Conservation (phyloP, 2,797 vertebrate genomes). For the Chaenodraco wilsoni region DNA sequence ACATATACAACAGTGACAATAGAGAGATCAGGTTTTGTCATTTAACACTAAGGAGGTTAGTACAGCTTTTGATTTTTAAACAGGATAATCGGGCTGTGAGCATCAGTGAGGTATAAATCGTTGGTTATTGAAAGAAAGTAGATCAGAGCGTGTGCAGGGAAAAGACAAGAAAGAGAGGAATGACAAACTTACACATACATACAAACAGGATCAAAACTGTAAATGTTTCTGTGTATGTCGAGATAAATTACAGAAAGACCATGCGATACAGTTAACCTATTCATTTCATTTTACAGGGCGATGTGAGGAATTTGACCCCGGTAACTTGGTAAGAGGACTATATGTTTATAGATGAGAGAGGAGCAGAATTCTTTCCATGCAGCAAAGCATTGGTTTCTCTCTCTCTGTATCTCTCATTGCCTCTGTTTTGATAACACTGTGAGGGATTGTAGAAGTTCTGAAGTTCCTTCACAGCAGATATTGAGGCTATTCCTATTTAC, state of each 20-base stretch:
- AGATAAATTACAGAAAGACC: not conserved
- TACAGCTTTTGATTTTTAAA: not conserved
- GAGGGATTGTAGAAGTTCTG: not conserved
- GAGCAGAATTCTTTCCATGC: constrained; percentile 55
- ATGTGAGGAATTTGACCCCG: not conserved
- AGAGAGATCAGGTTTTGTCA: constrained; percentile 1
- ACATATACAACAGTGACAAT: not conserved
- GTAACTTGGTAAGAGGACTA: not conserved
- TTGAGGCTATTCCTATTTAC: constrained; percentile 15
- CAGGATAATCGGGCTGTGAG: not conserved
- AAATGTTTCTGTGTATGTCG: not conserved
- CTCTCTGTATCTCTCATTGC: constrained; percentile 10
- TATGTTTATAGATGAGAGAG: constrained; percentile 67
- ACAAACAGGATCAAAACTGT: not conserved
- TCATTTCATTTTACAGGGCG: not conserved
- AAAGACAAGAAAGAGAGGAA: too few relatives aligned
- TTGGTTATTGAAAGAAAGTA: not conserved
- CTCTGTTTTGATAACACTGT: constrained; percentile 21
- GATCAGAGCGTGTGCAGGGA: too few relatives aligned
- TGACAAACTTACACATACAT: not conserved
- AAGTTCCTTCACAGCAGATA: not conserved
- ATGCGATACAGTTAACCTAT: not conserved
- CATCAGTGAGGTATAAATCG: not conserved
- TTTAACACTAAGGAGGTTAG: not conserved
- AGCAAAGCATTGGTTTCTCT: constrained; percentile 13